These are phyloP conservation scores for Ricordea florida DNA, from an alignment of 92 coral and sea anemone species.

Conservation along the genomic window DNA sequence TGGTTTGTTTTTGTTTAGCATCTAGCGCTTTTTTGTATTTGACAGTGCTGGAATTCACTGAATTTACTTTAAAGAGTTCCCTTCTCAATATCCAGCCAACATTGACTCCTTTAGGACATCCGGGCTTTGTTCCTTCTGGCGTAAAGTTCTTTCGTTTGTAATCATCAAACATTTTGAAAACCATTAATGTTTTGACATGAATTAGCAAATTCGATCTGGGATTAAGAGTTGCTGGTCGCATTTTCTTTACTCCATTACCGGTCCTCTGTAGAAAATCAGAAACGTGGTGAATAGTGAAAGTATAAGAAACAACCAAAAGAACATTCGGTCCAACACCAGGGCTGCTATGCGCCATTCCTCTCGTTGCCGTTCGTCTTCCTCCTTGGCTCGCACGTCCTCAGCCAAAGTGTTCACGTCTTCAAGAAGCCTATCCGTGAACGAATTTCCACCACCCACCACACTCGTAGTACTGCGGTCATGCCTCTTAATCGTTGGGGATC, in stretches of 20 bases:
- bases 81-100: too few species aligned
- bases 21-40: too few species aligned
- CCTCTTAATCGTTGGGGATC: slow-evolving; percentile 68
- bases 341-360: slow-evolving; percentile 94
- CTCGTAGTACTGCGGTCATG: slow-evolving; percentile 61
- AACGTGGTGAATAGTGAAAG: slow-evolving; percentile 57
- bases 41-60: too few species aligned
- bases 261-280: slow-evolving; percentile 74
- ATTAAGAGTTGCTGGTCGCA: too few species aligned
- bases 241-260: slow-evolving; percentile 30
- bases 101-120: too few species aligned
- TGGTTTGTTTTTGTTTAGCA: too few species aligned
- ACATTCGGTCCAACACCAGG: slow-evolving; percentile 80
- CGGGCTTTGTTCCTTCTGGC: too few species aligned
- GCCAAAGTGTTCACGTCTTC: slow-evolving; percentile 81
- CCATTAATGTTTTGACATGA: too few species aligned
- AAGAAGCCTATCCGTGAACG: slow-evolving; percentile 79
- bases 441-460: slow-evolving; percentile 43
- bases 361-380: slow-evolving; percentile 82
- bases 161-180: too few species aligned
- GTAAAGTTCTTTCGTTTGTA: too few species aligned
- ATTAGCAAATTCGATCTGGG: too few species aligned
- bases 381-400: slow-evolving; percentile 78
- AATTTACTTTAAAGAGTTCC: too few species aligned
- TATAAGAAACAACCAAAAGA: slow-evolving; percentile 79